Evolutionary conservation across 2,113 vertebrate genomes (phyloP).

Genomic region (Gasterosteus aculeatus): DNA sequence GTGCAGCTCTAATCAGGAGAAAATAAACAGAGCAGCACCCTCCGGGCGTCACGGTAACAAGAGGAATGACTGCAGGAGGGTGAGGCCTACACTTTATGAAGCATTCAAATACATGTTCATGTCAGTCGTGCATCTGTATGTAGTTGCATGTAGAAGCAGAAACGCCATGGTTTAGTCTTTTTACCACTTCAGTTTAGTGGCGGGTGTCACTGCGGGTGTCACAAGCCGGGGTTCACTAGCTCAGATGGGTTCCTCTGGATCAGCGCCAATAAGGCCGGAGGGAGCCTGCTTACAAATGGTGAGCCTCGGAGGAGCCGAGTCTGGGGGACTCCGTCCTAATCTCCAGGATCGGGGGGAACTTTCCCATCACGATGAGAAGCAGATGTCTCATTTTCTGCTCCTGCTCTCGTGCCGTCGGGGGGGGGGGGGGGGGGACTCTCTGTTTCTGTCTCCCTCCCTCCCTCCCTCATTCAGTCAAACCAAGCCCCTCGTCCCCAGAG

Average conservation of each 20-base stretch:
- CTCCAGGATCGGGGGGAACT: constrained; percentile 79
- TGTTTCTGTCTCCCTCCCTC: constrained; percentile 54
- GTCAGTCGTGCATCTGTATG: constrained; percentile 1
- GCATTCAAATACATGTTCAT: neutral
- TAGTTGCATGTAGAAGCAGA: neutral
- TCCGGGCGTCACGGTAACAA: constrained; percentile 47
- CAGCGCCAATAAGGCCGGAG: constrained; percentile 63
- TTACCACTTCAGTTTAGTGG: constrained; percentile 1
- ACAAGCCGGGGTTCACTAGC: constrained; percentile 34
- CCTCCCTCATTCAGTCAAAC: constrained; percentile 61
- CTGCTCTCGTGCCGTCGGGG: constrained; percentile 51
- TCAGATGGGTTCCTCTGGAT: constrained; percentile 56
- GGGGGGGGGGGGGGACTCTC: constrained; percentile 10
- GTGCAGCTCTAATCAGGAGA: constrained; percentile 72
- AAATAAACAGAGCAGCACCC: constrained; percentile 75
- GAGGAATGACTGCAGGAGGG: constrained; percentile 43
- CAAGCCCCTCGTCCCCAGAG: constrained; percentile 60
- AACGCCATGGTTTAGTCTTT: neutral
- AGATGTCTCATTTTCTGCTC: constrained; percentile 79
- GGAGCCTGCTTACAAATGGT: constrained; percentile 59
- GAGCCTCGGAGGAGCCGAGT: constrained; percentile 72
- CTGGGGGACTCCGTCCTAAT: constrained; percentile 76
- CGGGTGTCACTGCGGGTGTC: neutral
- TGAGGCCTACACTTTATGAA: constrained; percentile 20
- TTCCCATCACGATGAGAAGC: constrained; percentile 86